Percentiles rank a stretch among this genome's conserved stretches.
These are phyloP conservation scores for Malurus leucopterus DNA, from an alignment of 2,797 vertebrate species.

Conservation along the genomic window DNA sequence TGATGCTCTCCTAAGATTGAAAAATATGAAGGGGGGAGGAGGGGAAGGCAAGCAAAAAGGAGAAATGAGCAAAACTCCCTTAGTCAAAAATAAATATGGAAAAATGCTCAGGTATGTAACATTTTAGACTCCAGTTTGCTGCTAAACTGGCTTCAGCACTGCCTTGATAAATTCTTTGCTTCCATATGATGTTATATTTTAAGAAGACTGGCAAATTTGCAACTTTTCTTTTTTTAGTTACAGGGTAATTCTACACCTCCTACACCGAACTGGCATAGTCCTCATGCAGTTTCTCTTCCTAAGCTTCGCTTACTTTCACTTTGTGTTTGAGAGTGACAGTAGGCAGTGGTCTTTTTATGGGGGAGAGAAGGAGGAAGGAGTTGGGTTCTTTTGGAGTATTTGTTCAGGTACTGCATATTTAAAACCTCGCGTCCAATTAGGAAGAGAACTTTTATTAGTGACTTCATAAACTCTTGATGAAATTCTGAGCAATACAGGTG, in stretches of 20 bases:
- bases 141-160: not conserved
- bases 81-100: not conserved
- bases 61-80: not conserved
- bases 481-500: not conserved
- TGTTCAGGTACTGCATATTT: not conserved
- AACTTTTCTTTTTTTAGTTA: not conserved
- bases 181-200: not conserved
- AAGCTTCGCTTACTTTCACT: not conserved
- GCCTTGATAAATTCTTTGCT: not conserved
- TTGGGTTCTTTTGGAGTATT: not conserved
- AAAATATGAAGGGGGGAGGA: not conserved
- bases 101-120: not conserved
- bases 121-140: not conserved
- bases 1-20: not conserved
- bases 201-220: not conserved
- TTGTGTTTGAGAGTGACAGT: not conserved
- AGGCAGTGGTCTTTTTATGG: not conserved
- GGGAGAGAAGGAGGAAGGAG: not conserved
- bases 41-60: not conserved
- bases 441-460: not conserved
- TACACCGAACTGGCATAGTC: not conserved
- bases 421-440: not conserved
- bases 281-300: not conserved
- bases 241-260: slow-evolving; percentile 21
- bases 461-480: not conserved